Evolutionary conservation across 2,797 vertebrate species (phyloP), one percentile per base, ranked within the genome.

Genomic region (Bradypus variegatus): DNA sequence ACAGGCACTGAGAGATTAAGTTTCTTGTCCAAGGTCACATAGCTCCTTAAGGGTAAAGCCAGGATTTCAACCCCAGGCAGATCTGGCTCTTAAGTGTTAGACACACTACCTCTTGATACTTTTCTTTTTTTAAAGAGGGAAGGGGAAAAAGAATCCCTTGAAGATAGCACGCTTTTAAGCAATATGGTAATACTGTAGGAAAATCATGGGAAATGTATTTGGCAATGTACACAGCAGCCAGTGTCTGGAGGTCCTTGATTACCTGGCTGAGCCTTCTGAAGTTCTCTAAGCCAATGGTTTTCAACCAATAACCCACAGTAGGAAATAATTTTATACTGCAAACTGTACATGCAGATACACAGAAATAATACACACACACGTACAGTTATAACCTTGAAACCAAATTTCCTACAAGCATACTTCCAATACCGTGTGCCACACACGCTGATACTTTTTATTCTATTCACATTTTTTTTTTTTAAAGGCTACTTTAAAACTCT

Each of bases 321-420:
- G 91, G 65, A 93, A 86, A 70, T 73, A 65, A 69, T 84, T 80
- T 48, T 83, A 29, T 65, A 85, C 36, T 86, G 50, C 48, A 86
- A 86, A 72, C 15, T 75, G 13, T 53, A 92, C 8, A 41, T 81
- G 11, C 64, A 91, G 6, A 65, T 58, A 86, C 9, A 77, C 11
- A 16, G 53, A 53, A 16, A 16, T 13, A 83, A 69, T 45, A 80
- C 65, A 82, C 2, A 12, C 14, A 36, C 18, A 48, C 15, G 70
- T 25, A 86, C 15, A 3, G 53, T 64, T 84, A 88, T 78, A 77
- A 65, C 38, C 38, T 83, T 91, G 93, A 91, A 93, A 91, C 6
- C 41, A 93, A 53, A 41, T 93, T 90, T 86, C 80, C 73, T 88
- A 72, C 92, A 94, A 92, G 48, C 93, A 83, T 84, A 88, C 21